Conservation (phyloP, 2,888 invertebrate species). For the Melinaea marsaeus region DNA sequence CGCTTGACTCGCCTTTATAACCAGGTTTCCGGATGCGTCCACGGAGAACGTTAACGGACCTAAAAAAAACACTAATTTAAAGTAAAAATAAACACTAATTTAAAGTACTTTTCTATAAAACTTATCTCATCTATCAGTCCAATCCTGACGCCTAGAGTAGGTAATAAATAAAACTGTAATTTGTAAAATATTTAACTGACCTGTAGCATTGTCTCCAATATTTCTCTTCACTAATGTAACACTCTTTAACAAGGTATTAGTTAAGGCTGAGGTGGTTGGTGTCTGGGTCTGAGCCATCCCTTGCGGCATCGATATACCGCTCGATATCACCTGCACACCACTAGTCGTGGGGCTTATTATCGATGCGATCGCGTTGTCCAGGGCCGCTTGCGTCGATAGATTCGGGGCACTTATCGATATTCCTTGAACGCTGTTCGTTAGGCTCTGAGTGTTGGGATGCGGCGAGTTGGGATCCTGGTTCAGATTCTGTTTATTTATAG, state of each 20-base stretch:
- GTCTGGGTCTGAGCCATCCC: constrained; percentile 40
- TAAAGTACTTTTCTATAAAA: too few relatives aligned
- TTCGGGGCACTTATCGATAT: constrained; percentile 61
- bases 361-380: constrained; percentile 68
- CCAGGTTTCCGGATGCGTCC: constrained; percentile 67
- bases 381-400: constrained; percentile 54
- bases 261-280: constrained; percentile 40
- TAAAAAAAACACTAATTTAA: constrained; percentile 29
- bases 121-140: too few relatives aligned
- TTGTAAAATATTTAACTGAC: constrained; percentile 38
- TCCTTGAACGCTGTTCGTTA: constrained; percentile 67
- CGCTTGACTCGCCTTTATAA: constrained; percentile 65
- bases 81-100: too few relatives aligned
- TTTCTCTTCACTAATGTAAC: constrained; percentile 68
- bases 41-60: constrained; percentile 69
- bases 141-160: too few relatives aligned
- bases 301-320: constrained; percentile 51
- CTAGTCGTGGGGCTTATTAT: constrained; percentile 61
- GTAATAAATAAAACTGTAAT: too few relatives aligned
- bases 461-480: constrained; percentile 54
- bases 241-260: constrained; percentile 59
- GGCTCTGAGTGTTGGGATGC: constrained; percentile 53
- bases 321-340: constrained; percentile 64
- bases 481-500: constrained; percentile 48
- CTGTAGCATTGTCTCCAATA: constrained; percentile 57